Base-by-base conservation (phyloP, 2,113 vertebrate genomes). In the Sphaerodactylus townsendi region DNA sequence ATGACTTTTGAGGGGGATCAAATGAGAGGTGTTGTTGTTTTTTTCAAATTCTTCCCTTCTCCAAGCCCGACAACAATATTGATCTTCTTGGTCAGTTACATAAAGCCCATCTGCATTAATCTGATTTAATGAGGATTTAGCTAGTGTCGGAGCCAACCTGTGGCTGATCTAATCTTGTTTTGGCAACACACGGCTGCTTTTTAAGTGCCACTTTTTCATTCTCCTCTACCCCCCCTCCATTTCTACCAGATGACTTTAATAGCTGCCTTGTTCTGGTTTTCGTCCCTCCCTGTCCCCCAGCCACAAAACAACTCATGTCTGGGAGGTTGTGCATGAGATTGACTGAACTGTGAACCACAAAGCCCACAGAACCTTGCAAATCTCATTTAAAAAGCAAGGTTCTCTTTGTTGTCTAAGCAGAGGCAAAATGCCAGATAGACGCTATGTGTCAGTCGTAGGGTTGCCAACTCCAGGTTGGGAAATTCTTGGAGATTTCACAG, bases 71-170 rank as follows among this genome's bases (percentile, higher is more conserved):
- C 91, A 95, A 85, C 89, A 84, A 76, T 95, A 96, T 96, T 94
- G 96, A 96, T 96, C 92, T 90, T 84, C 83, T 86, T 86, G 88
- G 93, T 92, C 88, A 93, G 94, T 89, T 93, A 91, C 86, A 93
- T 92, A 89, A 89, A 95, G 94, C 94, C 84, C 90, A 94, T 93
- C 93, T 93, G 92, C 92, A 95, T 95, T 94, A 94, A 95, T 95
- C 91, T 88, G 91, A 94, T 93, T 94, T 95, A 95, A 94, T 94
- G 92, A 92, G 89, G 87, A 84, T 85, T 94, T 94, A 92, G 90
- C 88, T 94, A 92, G 92, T 87, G 81, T 15, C 39, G 89, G 92
- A 92, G 81, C 76, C 79, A 89, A 91, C 92, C 92, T 93, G 91
- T 92, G 93, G 83, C 90, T 88, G 74, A 74, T 87, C 83, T 92